Evolutionary conservation across 2,888 invertebrate genomes (phyloP), one percentile per base, ranked within the genome.

Genomic region (Helleia helle): DNA sequence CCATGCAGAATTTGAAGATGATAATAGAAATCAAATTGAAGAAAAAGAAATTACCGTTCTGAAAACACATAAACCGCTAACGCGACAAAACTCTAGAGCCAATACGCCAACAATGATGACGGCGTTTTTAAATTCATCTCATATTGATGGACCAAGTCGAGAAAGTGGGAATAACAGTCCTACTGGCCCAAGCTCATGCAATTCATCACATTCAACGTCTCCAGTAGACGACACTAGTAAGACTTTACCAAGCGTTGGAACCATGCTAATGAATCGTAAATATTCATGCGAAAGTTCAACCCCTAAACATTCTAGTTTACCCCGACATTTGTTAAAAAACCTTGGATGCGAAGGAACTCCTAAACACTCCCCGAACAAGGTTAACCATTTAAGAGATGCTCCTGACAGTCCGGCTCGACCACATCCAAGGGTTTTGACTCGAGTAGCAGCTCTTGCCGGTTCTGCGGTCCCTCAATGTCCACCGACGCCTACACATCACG

Each of bases 401-500:
- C 55, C 58, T 0, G 84, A 83, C 4, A 84, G 84, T 56, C 83
- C 83, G 0, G 54, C 80, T 28, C 68, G 89, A 41, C 90, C 90
- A 12, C 90, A 91, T 52, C 90, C 91, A 2, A 79, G 90, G 46
- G 86, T 88, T 1, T 55, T 90, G 13, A 86, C 89, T 3, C 75
- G 90, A 36, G 88, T 90, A 22, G 86, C 86, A 0, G 85, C 85
- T 24, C 69, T 87, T 34, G 83, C 87, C n/a, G 87, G 90, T 0
- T 60, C 74, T 36, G 81, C 87, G 1, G 73, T 81, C 28, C 87
- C 91, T 0, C 89, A 93, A 48, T 94, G 94, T 60, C 94, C 94
- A 2, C 95, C 95, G 0, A 95, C 95, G 0, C 95, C 95, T 0
- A 95, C 94, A 0, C 95, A 95, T 69, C 94, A 93, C 60, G 92